These are phyloP conservation scores for Suillia variegata DNA, from an alignment of 2,888 invertebrate genomes.

Conservation along the genomic window DNA sequence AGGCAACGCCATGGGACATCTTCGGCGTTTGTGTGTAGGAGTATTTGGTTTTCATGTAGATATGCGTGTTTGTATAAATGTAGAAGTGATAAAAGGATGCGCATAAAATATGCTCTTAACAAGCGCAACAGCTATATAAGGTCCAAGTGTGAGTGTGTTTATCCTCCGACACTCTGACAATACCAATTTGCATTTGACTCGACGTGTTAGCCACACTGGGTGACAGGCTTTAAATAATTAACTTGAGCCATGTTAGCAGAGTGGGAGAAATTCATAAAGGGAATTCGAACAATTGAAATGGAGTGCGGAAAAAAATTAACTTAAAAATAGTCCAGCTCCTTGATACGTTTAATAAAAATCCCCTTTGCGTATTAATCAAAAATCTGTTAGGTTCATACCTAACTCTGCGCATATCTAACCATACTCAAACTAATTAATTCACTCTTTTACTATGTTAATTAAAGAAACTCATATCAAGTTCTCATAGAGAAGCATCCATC, in stretches of 20 bases:
- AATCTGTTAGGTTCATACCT: too few species aligned
- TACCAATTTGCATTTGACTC: conserved; percentile 58
- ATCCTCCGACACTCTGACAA: conserved; percentile 45
- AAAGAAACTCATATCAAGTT: too few species aligned
- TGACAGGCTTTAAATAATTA: conserved; percentile 61
- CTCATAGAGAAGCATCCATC: too few species aligned
- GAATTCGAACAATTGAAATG: too few species aligned
- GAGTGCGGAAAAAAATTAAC: too few species aligned
- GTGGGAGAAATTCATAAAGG: not conserved
- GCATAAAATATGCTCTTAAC: conserved; percentile 1
- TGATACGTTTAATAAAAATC: too few species aligned
- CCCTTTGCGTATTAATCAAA: too few species aligned
- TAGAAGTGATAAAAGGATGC: conserved; percentile 1
- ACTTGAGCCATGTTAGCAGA: conserved; percentile 32
- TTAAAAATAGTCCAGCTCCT: too few species aligned
- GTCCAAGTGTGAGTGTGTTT: conserved; percentile 9
- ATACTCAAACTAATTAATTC: too few species aligned
- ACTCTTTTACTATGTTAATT: too few species aligned
- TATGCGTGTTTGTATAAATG: not conserved
- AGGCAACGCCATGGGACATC: not conserved
- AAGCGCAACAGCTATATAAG: conserved; percentile 15
- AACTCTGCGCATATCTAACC: too few species aligned
- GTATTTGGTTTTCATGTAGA: not conserved
- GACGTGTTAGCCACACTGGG: conserved; percentile 60
- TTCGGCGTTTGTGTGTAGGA: not conserved